Conservation (phyloP, 2,888 invertebrate genomes). For the Drosophila affinis region DNA sequence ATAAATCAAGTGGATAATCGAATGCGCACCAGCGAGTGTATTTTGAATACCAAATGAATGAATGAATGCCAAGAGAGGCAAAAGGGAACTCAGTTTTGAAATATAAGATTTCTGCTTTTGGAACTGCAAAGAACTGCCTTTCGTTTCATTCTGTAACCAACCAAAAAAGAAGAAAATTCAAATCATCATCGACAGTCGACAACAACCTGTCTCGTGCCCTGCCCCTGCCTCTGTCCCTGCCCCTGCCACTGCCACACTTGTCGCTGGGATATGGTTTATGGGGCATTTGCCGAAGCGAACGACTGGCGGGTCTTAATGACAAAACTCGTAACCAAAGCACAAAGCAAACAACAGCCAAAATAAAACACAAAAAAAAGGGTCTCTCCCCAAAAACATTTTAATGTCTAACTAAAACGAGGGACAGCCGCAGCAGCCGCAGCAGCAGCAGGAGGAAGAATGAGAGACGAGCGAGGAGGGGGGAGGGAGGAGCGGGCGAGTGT, state of each 20-base stretch:
- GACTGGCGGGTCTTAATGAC: slow-evolving; percentile 69
- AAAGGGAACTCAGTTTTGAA: not conserved
- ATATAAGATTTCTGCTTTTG: not conserved
- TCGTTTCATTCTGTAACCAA: not conserved
- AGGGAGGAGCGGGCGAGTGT: not conserved
- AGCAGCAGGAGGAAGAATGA: not conserved
- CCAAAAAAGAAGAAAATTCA: not conserved
- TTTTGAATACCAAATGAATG: not conserved
- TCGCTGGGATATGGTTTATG: slow-evolving; percentile 67
- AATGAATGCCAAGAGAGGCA: not conserved
- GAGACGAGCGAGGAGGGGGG: not conserved
- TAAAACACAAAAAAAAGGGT: slow-evolving; percentile 29
- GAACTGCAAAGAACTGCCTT: not conserved
- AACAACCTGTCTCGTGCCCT: not conserved
- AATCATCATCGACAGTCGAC: not conserved
- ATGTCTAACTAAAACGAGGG: slow-evolving; percentile 43
- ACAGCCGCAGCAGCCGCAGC: not conserved
- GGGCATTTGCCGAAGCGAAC: slow-evolving; percentile 61
- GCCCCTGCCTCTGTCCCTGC: slow-evolving; percentile 17
- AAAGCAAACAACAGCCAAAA: not conserved
- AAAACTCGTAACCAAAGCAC: slow-evolving; percentile 55
- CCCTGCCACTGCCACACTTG: slow-evolving; percentile 18
- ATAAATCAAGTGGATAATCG: slow-evolving; percentile 46
- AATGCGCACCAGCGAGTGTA: not conserved
- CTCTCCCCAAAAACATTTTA: slow-evolving; percentile 43